Base-by-base conservation (phyloP, 1,140 invertebrate species). In the Drosophila bocki region DNA sequence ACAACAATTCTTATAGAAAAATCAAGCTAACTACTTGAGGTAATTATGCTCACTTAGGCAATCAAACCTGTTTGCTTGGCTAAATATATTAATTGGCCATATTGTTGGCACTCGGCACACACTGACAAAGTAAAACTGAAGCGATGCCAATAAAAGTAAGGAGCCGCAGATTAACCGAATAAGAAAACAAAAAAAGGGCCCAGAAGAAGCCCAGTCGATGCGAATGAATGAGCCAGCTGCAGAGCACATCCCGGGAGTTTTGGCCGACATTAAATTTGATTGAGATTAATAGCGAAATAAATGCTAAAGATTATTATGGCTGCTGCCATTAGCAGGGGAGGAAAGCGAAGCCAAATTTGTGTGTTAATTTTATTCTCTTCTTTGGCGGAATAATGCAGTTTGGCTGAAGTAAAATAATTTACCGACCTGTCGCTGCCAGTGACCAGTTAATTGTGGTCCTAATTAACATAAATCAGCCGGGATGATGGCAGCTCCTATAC, bases 211-310 rank as follows among this genome's bases (percentile, higher is more conserved):
- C 56, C 62, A 77, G 60, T 50, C 61, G 59, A 68, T 59, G 54
- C 19, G 51, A 63, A 13, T n/a, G 54, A 77, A 68, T 72, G 53
- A 64, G 58, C 44, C 68, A 45, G 33, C 57, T 54, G 51, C 33
- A 54, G 51, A 37, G 44, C 62, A 33, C 47, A 60, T 33, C 35
- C 19, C 12, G 48, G 58, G 61, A 75, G 70, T 86, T 88, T 82
- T 74, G 70, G 74, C 70, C 74, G 69, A 82, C 85, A 88, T 90
- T 90, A 82, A 90, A 85, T 85, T 90, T 90, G 78, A 90, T 90
- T 90, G 78, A 90, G 85, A 90, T 90, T 90, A 90, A 90, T 90
- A 90, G 85, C 81, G 51, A 76, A 77, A 83, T 90, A 90, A 90
- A 90, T 90, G 81, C 67, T 74, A 56, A 90, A 85, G 81, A 90